Percentiles rank a stretch among this genome's conserved stretches.
phyloP scores from a whole-genome alignment of 2,888 invertebrate species.

The Coremacera marginata region DNA sequence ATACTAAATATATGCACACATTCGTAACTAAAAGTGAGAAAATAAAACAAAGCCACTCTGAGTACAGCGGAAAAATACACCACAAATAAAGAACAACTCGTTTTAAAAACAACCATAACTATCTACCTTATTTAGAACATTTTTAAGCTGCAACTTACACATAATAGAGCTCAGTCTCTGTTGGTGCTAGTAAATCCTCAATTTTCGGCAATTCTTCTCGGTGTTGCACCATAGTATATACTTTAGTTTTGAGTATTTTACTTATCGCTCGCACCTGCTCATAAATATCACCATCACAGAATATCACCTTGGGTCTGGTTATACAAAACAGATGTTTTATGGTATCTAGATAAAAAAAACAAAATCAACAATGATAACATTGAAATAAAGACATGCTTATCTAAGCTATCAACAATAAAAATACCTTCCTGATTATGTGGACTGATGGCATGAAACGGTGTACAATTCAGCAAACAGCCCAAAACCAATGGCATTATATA shows the following conservation, averaged over 20 bases:
- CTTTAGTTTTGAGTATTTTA: slow-evolving; percentile 56
- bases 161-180: slow-evolving; percentile 56
- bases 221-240: slow-evolving; percentile 59
- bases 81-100: not conserved
- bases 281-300: slow-evolving; percentile 63
- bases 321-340: slow-evolving; percentile 62
- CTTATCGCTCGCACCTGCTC: slow-evolving; percentile 53
- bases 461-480: slow-evolving; percentile 62
- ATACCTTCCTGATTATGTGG: slow-evolving; percentile 59
- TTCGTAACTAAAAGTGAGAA: too few relatives aligned
- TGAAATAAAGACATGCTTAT: too few relatives aligned
- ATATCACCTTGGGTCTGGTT: slow-evolving; percentile 64
- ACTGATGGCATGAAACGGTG: slow-evolving; percentile 63
- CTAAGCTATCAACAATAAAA: slow-evolving; percentile 7
- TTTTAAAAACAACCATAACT: not conserved
- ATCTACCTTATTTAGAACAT: not conserved
- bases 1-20: too few relatives aligned
- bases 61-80: too few relatives aligned
- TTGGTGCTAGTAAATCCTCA: slow-evolving; percentile 60
- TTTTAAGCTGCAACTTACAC: too few relatives aligned
- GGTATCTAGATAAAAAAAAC: slow-evolving; percentile 41
- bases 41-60: too few relatives aligned
- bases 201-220: slow-evolving; percentile 55
- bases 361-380: not conserved
- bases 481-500: slow-evolving; percentile 62